phyloP scores from a whole-genome alignment of 2,113 vertebrate species.

The Oryzias javanicus region DNA sequence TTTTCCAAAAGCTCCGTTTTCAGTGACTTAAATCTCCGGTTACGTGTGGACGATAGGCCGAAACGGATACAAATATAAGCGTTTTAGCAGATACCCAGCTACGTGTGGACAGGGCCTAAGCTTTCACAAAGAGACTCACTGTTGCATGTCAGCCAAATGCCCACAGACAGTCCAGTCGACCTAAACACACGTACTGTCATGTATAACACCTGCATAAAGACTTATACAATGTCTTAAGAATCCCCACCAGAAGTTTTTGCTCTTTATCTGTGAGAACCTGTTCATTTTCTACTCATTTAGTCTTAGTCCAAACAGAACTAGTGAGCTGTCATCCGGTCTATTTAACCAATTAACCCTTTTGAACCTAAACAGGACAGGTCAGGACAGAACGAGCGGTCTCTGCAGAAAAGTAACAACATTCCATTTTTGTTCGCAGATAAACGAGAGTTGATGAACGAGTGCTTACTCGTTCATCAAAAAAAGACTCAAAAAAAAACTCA shows the following conservation, averaged over 20 bases:
- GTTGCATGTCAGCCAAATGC: slow-evolving; percentile 39
- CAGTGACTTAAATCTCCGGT: too few species aligned
- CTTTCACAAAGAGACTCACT: slow-evolving; percentile 55
- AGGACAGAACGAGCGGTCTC: slow-evolving; percentile 53
- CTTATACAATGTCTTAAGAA: slow-evolving; percentile 6
- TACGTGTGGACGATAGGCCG: too few species aligned
- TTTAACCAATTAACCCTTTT: slow-evolving; percentile 63
- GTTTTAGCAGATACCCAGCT: too few species aligned
- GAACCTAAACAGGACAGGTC: slow-evolving; percentile 51
- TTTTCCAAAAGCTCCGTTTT: too few species aligned
- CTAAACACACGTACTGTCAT: slow-evolving; percentile 23
- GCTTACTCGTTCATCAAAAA: too few species aligned
- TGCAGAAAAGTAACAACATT: slow-evolving; percentile 42
- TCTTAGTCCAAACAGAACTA: slow-evolving; percentile 27
- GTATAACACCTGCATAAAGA: slow-evolving; percentile 6
- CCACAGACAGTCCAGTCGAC: slow-evolving; percentile 25
- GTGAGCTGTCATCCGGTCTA: slow-evolving; percentile 41
- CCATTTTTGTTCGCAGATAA: slow-evolving; percentile 1
- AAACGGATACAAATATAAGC: too few species aligned
- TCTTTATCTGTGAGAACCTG: slow-evolving; percentile 30
- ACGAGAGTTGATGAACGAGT: too few species aligned
- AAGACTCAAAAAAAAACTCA: too few species aligned
- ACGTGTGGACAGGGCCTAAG: too few species aligned
- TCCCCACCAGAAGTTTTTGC: slow-evolving; percentile 12
- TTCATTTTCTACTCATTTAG: slow-evolving; percentile 41